Conservation (phyloP, 1,140 invertebrate genomes). For the Aphidius gifuensis region DNA sequence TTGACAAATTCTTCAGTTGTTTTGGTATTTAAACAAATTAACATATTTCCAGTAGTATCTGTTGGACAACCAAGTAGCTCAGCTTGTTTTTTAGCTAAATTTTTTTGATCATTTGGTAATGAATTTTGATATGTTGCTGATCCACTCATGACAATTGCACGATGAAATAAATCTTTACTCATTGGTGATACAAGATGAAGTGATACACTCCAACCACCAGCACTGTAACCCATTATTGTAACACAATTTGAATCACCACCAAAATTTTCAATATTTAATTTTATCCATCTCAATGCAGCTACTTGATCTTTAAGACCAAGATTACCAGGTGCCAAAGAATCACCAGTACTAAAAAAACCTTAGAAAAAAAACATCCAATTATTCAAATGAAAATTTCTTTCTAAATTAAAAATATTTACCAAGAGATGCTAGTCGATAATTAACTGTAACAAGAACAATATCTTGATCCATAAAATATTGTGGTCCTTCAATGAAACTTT, state of each 20-base stretch:
- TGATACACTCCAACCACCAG: constrained; percentile 64
- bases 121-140: constrained; percentile 62
- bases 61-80: constrained; percentile 65
- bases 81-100: constrained; percentile 67
- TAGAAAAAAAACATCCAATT: neutral
- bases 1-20: constrained; percentile 36
- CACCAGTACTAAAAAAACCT: constrained; percentile 67
- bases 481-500: constrained; percentile 55
- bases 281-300: constrained; percentile 68
- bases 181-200: constrained; percentile 71
- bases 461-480: constrained; percentile 63
- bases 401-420: neutral
- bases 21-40: constrained; percentile 63
- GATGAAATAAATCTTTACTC: constrained; percentile 68
- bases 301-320: constrained; percentile 76
- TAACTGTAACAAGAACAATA: constrained; percentile 66
- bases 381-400: neutral
- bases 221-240: constrained; percentile 69
- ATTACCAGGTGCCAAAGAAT: constrained; percentile 65
- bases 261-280: constrained; percentile 68
- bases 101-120: constrained; percentile 56
- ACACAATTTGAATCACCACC: constrained; percentile 72
- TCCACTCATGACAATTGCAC: constrained; percentile 67
- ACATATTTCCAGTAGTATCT: constrained; percentile 57
- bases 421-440: constrained; percentile 65